phyloP scores from a whole-genome alignment of 1,140 invertebrate species.

The Euura lappo region DNA sequence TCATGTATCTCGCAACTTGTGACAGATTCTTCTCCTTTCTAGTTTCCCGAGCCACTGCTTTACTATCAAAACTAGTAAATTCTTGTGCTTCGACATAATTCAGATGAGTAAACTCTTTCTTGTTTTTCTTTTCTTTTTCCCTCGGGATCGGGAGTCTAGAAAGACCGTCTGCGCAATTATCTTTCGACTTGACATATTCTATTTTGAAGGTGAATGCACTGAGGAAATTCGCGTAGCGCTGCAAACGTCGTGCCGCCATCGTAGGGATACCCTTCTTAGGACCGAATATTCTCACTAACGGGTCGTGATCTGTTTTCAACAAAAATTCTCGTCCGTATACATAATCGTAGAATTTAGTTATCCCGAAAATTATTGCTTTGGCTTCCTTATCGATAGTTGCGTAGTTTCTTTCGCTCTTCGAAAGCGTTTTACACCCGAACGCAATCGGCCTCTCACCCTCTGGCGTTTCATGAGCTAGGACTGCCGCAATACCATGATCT shows the following conservation, averaged over 20 bases:
- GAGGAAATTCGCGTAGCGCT: slow-evolving; percentile 42
- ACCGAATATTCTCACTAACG: slow-evolving; percentile 53
- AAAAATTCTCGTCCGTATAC: slow-evolving; percentile 58
- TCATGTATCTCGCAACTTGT: no score
- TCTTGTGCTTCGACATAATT: no score
- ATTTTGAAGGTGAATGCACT: no score
- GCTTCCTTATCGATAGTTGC: slow-evolving; percentile 63
- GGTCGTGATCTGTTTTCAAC: slow-evolving; percentile 58
- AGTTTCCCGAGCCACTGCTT: no score
- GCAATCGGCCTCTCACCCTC: slow-evolving; percentile 46
- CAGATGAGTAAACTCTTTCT: no score
- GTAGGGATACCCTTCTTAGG: slow-evolving; percentile 34
- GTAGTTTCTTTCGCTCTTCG: slow-evolving; percentile 57
- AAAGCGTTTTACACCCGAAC: slow-evolving; percentile 54
- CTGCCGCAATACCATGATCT: slow-evolving; percentile 18
- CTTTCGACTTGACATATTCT: no score
- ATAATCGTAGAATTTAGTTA: slow-evolving; percentile 63
- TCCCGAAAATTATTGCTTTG: slow-evolving; percentile 57
- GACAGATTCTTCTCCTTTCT: no score
- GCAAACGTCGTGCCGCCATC: slow-evolving; percentile 37
- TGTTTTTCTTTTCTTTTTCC: no score
- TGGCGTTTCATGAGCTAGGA: slow-evolving; percentile 38
- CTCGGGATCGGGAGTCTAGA: no score
- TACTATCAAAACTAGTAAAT: no score
- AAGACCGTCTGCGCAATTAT: no score